Evolutionary conservation across 2,113 vertebrate species (phyloP).

Genomic region (Ammodytes marinus): DNA sequence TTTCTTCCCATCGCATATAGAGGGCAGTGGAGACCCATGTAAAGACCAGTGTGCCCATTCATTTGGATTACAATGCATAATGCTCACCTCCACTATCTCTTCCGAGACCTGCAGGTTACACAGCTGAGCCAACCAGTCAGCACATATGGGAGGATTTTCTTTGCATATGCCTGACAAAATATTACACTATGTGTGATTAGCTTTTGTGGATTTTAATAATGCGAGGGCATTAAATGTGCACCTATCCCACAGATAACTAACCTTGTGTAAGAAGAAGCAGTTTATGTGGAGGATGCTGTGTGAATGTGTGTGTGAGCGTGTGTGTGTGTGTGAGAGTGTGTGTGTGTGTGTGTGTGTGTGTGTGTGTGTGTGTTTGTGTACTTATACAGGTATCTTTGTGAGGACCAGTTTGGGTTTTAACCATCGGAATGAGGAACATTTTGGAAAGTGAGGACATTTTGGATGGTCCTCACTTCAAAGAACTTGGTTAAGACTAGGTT

Average conservation of each 20-base stretch:
- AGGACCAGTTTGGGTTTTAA: too few species aligned
- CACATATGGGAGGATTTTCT: constrained; percentile 31
- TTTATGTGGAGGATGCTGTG: constrained; percentile 12
- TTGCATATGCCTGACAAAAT: constrained; percentile 29
- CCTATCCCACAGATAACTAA: constrained; percentile 20
- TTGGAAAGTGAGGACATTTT: too few species aligned
- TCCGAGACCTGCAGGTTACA: constrained; percentile 50
- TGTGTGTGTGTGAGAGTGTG: too few species aligned
- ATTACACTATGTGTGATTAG: constrained; percentile 42
- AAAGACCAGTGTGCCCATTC: neutral
- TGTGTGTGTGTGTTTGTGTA: too few species aligned
- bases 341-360: constrained; percentile 21
- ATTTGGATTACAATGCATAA: constrained; percentile 34
- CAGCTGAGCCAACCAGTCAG: constrained; percentile 41
- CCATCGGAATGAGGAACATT: too few species aligned
- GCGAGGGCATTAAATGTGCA: constrained; percentile 25
- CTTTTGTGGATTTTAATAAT: constrained; percentile 40
- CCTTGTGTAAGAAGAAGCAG: constrained; percentile 16
- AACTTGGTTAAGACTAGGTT: too few species aligned
- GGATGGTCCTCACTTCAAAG: too few species aligned
- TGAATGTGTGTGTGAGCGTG: constrained; percentile 27
- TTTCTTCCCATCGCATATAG: constrained; percentile 64
- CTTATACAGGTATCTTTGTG: too few species aligned
- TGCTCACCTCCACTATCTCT: constrained; percentile 39
- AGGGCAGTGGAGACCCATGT: constrained; percentile 71